A percentile compares a stretch with the other conserved stretches of the same genome.
These are phyloP conservation scores for Ardeotis arabs DNA, from an alignment of 2,113 vertebrate genomes.

Conservation along the genomic window DNA sequence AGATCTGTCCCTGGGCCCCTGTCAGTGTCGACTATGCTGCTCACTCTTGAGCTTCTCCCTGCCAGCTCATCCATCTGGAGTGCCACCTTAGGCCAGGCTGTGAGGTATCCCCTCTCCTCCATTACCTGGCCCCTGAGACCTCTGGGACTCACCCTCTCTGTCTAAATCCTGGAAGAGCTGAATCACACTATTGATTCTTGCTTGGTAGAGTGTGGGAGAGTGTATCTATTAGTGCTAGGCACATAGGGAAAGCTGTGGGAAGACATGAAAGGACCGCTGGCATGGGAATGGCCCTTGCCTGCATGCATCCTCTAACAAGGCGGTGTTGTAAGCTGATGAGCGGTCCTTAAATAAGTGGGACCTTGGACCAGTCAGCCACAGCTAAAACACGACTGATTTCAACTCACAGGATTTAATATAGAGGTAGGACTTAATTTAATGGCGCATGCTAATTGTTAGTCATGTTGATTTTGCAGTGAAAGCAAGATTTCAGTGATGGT, in stretches of 20 bases:
- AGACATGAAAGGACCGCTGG: not conserved
- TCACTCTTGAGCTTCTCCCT: not conserved
- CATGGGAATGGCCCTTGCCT: not conserved
- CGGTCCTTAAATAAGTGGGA: not conserved
- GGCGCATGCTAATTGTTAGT: not conserved
- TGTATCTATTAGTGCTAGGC: not conserved
- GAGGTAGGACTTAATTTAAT: not conserved
- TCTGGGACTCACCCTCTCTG: not conserved
- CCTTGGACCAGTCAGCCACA: not conserved
- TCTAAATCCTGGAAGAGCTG: not conserved
- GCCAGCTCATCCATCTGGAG: not conserved
- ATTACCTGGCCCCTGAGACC: not conserved
- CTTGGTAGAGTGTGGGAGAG: fast-evolving
- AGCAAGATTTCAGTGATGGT: not conserved
- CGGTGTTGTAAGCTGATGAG: not conserved
- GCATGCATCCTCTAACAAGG: not conserved
- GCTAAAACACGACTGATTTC: not conserved
- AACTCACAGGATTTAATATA: not conserved
- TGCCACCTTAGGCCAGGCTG: not conserved
- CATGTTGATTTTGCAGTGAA: not conserved
- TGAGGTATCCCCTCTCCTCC: not conserved
- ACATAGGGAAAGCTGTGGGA: not conserved
- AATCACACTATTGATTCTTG: not conserved
- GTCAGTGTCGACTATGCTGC: not conserved
- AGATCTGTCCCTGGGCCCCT: not conserved